Percentiles rank a stretch among this genome's conserved stretches.
Conservation (phyloP, 1,140 invertebrate genomes). For the Palaemon carinicauda region DNA sequence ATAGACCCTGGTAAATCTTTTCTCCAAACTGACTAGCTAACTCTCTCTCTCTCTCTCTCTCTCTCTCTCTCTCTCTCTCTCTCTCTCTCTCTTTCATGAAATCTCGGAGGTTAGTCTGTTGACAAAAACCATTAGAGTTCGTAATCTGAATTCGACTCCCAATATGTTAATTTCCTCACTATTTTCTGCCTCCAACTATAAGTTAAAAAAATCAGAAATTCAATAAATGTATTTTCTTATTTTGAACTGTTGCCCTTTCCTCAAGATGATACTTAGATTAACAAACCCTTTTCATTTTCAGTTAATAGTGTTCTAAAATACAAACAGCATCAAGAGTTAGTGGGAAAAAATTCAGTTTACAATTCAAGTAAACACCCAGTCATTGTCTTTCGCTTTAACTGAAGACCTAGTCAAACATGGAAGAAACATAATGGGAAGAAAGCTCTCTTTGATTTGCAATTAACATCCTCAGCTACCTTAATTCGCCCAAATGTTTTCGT, state of each 20-base stretch:
- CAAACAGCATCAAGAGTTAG: too few species aligned
- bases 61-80: conserved; percentile 16
- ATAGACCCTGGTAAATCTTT: too few species aligned
- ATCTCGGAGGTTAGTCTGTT: not conserved
- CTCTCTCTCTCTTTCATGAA: conserved; percentile 8
- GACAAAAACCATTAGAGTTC: conserved; percentile 6
- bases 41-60: not conserved
- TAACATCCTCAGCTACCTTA: conserved; percentile 14
- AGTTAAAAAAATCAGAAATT: not conserved
- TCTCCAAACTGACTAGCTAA: not conserved
- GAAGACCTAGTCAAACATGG: not conserved
- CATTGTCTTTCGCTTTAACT: not conserved
- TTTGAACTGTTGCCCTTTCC: too few species aligned
- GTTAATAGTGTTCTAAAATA: too few species aligned
- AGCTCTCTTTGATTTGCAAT: conserved; percentile 13
- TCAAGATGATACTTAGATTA: too few species aligned
- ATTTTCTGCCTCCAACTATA: too few species aligned
- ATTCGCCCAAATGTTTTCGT: not conserved
- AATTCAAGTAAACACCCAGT: too few species aligned
- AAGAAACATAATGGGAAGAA: not conserved
- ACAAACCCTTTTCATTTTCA: too few species aligned
- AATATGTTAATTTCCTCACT: too few species aligned
- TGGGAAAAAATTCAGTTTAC: too few species aligned
- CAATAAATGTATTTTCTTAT: not conserved
- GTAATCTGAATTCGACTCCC: too few species aligned